Base-by-base conservation (phyloP, 2,888 invertebrate genomes). In the Calliphora vomitoria region DNA sequence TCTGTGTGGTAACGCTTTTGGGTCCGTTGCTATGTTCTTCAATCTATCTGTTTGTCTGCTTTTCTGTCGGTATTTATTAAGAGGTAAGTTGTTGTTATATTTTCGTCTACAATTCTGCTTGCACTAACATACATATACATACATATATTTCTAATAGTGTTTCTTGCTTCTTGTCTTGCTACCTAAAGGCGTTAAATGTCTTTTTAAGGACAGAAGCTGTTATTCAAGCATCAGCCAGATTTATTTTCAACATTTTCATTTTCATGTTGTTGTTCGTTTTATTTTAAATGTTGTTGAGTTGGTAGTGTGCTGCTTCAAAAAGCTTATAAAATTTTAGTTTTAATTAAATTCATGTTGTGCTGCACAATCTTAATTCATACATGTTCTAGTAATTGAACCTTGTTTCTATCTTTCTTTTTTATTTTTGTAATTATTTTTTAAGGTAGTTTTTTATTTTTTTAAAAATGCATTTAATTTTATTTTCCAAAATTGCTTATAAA, bases 301-400 rank as follows among this genome's bases (percentile, higher is more conserved):
- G n/a, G 74, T 76, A 55, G 20, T 76, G 86, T 55, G 20, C 69
- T 87, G 69, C 55, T 82, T 47, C 79, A 82, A 85, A 82, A 87
- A 87, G 85, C 87, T 87, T 85, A 87, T 87, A 82, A 71, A 87
- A 85, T 85, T 82, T 85, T 79, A 87, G 85, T 85, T 87, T 85
- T 87, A 87, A 87, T 87, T 87, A 87, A 87, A 85, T 87, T 85
- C 79, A 85, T 79, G 87, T 79, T 82, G 87, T 66, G 60, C 85
- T 82, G 78, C 50, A 85, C 80, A 85, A 82, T 82, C 79, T 85
- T 85, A 85, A 85, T 87, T 87, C 85, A 82, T 80, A 83, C 82
- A 81, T 84, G 84, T 72, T 66, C 8, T 31, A 38, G 72, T 72
- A 72, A 60, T 69, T 72, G 68, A 68, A 82, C 55, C 58, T 75